A percentile compares a stretch with the other conserved stretches of the same genome.
Evolutionary conservation across 2,797 vertebrate genomes (phyloP).

Genomic region (Ctenosaura bakeri): DNA sequence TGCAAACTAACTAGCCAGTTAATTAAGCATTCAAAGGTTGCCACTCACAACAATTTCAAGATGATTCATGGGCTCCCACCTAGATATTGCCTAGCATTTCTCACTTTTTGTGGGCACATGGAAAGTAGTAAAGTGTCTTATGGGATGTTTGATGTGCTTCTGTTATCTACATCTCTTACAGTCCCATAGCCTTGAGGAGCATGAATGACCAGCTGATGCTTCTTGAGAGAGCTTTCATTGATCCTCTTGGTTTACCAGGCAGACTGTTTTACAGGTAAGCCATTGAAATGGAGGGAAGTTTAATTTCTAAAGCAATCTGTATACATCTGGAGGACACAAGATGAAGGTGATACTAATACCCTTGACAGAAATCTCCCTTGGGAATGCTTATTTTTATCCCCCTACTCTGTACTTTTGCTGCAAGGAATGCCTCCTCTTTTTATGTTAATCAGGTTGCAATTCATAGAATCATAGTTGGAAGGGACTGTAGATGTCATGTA

Average conservation of each 20-base stretch:
- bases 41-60: no score
- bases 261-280: constrained; percentile 93
- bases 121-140: no score
- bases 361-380: not conserved
- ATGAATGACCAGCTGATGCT: constrained; percentile 95
- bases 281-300: not conserved
- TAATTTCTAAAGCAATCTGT: not conserved
- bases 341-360: not conserved
- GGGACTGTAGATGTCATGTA: no score
- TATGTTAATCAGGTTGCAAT: not conserved
- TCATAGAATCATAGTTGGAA: not conserved
- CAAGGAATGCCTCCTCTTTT: not conserved
- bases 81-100: no score
- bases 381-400: not conserved
- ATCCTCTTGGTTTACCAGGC: constrained; percentile 93
- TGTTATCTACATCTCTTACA: constrained; percentile 67
- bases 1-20: no score
- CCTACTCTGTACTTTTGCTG: not conserved
- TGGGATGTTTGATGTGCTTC: not conserved
- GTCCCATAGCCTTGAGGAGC: constrained; percentile 86
- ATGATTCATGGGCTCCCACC: no score
- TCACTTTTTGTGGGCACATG: no score
- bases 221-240: constrained; percentile 92
- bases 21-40: no score
- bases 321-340: not conserved